phyloP scores from a whole-genome alignment of 2,797 vertebrate species.

The Cyprinodon diabolis region DNA sequence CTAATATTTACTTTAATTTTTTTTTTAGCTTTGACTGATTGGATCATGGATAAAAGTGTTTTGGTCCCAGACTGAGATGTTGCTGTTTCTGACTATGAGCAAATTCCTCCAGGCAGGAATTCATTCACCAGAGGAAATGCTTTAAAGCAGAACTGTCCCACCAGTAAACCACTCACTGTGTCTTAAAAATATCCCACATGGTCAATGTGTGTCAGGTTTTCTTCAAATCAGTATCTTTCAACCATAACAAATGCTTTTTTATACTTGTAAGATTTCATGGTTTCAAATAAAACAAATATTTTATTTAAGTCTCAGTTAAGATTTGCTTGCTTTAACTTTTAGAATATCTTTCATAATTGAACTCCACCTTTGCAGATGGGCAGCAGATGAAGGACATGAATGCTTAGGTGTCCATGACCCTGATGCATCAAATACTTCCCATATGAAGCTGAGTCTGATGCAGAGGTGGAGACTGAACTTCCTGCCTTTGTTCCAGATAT shows the following conservation, averaged over 20 bases:
- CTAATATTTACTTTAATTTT: not conserved
- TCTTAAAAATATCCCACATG: not conserved
- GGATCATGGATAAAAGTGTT: not conserved
- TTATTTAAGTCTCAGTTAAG: not conserved
- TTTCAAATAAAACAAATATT: not conserved
- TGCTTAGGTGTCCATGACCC: constrained; percentile 36
- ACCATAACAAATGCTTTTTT: not conserved
- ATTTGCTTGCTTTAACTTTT: not conserved
- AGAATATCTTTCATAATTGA: not conserved
- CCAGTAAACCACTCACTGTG: not conserved
- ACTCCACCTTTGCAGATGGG: constrained; percentile 54
- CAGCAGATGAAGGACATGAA: constrained; percentile 69
- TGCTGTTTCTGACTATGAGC: not conserved
- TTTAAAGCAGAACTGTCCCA: not conserved
- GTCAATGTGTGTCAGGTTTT: not conserved
- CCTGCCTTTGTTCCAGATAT: constrained; percentile 23
- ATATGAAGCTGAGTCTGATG: constrained; percentile 9
- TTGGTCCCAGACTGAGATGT: not conserved
- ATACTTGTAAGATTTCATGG: not conserved
- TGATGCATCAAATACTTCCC: constrained; percentile 49
- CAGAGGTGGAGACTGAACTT: constrained; percentile 18
- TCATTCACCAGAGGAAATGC: not conserved
- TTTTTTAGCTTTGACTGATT: not conserved
- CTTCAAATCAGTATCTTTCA: not conserved
- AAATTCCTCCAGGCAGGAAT: constrained; percentile 2